phyloP scores from a whole-genome alignment of 2,113 vertebrate genomes.

The Chaenocephalus aceratus region DNA sequence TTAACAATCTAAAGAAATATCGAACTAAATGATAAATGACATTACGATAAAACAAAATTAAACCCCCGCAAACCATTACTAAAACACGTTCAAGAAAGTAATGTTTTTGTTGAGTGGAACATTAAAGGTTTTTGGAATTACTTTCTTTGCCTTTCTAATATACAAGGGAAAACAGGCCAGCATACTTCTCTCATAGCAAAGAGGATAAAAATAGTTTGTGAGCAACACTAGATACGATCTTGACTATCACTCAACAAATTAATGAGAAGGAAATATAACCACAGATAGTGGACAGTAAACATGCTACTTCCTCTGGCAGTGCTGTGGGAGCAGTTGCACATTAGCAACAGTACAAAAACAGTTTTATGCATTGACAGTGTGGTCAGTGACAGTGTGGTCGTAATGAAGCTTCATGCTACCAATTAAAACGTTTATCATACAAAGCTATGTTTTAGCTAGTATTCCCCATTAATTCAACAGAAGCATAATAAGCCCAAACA shows the following conservation, averaged over 20 bases:
- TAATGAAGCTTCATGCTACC: slow-evolving; percentile 10
- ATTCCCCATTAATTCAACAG: slow-evolving; percentile 28
- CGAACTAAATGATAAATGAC: background rate
- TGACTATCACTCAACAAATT: slow-evolving; percentile 31
- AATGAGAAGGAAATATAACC: slow-evolving; percentile 29
- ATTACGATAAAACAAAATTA: background rate
- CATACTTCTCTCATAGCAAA: background rate
- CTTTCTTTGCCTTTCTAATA: background rate
- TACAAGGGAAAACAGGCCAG: background rate
- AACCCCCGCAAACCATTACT: background rate
- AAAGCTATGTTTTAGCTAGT: background rate
- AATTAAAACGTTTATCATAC: slow-evolving; percentile 11
- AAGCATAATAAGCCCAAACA: slow-evolving; percentile 26
- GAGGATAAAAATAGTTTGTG: slow-evolving; percentile 25
- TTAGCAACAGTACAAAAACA: background rate
- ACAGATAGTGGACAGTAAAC: slow-evolving; percentile 30
- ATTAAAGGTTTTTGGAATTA: background rate
- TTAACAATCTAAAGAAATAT: background rate
- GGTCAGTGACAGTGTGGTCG: background rate
- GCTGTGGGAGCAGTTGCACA: slow-evolving; percentile 5
- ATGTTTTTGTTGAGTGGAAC: background rate
- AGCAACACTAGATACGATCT: slow-evolving; percentile 28
- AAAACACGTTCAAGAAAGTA: background rate
- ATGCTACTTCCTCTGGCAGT: slow-evolving; percentile 32
- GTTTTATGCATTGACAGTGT: slow-evolving; percentile 13